These are phyloP conservation scores for Neomonachus schauinslandi DNA, from an alignment of 2,113 vertebrate genomes.

Conservation along the genomic window DNA sequence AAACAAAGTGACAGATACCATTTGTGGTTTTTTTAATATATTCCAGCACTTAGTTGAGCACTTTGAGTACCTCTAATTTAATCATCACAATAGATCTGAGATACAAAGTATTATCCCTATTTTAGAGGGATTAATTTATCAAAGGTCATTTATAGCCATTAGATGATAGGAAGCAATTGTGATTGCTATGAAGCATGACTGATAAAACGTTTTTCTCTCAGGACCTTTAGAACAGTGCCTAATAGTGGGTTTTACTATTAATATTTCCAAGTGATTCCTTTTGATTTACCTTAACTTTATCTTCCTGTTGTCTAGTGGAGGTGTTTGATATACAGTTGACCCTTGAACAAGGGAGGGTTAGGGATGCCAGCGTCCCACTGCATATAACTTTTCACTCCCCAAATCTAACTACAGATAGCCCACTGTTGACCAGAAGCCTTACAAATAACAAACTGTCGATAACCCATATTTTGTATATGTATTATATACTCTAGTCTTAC, in stretches of 20 bases:
- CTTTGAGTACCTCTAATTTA: background rate
- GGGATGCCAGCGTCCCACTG: background rate
- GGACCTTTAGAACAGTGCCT: background rate
- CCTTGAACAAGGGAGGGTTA: background rate
- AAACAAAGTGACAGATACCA: background rate
- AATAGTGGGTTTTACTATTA: background rate
- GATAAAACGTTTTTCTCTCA: background rate
- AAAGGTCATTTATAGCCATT: background rate
- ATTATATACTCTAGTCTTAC: background rate
- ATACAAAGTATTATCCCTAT: background rate
- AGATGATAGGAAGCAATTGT: background rate
- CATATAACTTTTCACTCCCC: background rate
- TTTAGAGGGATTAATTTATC: background rate
- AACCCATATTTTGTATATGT: background rate
- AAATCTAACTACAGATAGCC: background rate
- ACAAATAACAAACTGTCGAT: background rate
- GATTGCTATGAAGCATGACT: background rate
- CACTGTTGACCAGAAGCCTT: background rate
- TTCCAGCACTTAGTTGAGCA: background rate
- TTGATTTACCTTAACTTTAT: background rate
- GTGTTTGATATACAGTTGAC: background rate
- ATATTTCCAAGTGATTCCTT: background rate
- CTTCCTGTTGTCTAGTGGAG: background rate
- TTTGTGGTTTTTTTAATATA: slow-evolving; percentile 14
- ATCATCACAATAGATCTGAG: background rate